Base-by-base conservation (phyloP, 2,797 vertebrate species). In the Ceyx erithaca region DNA sequence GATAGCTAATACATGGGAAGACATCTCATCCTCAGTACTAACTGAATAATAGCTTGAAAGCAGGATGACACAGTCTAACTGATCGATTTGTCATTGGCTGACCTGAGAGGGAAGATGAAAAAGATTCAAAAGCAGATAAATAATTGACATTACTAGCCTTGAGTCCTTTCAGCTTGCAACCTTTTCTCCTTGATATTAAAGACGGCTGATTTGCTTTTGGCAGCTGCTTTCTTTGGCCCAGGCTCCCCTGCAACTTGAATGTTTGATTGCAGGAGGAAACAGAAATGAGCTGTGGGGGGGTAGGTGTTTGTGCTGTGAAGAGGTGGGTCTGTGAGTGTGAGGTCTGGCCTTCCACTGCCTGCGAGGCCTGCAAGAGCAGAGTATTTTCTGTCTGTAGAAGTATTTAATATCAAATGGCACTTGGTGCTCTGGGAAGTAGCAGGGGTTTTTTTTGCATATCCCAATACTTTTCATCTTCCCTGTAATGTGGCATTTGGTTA, bases 51-150 rank as follows among this genome's bases (percentile, higher is more conserved):
- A 33, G 80, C 85, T 95, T 80, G 91, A 72, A 90, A 93, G 88
- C 88, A 72, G 88, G 59, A 80, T 88, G 80, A 59, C 66, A 33
- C 21, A 28, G 68, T 78, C 88, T 85, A 87, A 93, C 70, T 5
- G n/a, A 88, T 91, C 19, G 55, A 93, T 95, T 95, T 91, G 89
- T 94, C 83, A 51, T 93, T 87, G 87, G 63, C 79, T 94, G 91
- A 95, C 87, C 93, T 81, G 52, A 62, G 80, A 94, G 80, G 72
- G 54, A 91, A 72, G 78, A 89, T 68, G 75, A 87, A 92, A 87
- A 93, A 94, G 91, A 85, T 92, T 93, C 87, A 89, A 59, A 92
- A 94, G 89, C 76, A 84, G 93, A 90, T 94, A 90, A 93, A 94
- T 89, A 93, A 92, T 93, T 94, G 89, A 94, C 77, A 35, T 76